phyloP scores from a whole-genome alignment of 2,888 invertebrate genomes.

The Neoascia interrupta region DNA sequence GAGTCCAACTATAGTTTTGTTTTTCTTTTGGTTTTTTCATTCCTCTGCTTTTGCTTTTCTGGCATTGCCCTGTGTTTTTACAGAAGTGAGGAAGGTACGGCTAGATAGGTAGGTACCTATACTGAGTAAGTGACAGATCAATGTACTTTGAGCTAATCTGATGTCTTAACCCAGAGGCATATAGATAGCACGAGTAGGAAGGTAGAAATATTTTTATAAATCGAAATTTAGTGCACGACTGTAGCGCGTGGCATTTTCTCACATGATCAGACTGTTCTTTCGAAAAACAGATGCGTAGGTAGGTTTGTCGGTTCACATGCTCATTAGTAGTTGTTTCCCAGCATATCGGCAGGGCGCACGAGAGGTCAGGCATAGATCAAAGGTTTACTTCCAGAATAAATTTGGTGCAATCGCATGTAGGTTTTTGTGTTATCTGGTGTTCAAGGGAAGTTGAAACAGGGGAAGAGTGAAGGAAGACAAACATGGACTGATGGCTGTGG shows the following conservation, averaged over 20 bases:
- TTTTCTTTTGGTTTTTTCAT: neutral
- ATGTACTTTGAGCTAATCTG: conserved; percentile 47
- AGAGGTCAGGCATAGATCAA: too few relatives aligned
- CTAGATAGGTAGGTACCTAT: too few relatives aligned
- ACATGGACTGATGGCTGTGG: too few relatives aligned
- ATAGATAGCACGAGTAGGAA: neutral
- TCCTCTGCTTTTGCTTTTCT: neutral
- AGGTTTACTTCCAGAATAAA: too few relatives aligned
- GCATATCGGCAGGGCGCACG: too few relatives aligned
- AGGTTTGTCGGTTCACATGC: too few relatives aligned
- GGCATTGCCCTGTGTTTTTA: conserved; percentile 15
- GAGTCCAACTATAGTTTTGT: conserved; percentile 37
- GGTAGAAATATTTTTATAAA: neutral
- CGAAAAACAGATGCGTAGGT: neutral
- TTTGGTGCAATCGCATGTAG: too few relatives aligned
- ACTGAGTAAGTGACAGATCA: conserved; percentile 57
- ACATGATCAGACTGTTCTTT: conserved; percentile 35
- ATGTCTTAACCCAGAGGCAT: conserved; percentile 5
- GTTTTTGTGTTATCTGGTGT: too few relatives aligned
- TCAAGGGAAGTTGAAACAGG: too few relatives aligned
- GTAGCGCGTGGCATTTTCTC: conserved; percentile 21
- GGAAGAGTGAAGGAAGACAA: too few relatives aligned
- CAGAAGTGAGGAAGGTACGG: too few relatives aligned
- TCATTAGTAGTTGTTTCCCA: too few relatives aligned
- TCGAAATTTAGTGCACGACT: conserved; percentile 18